Evolutionary conservation across 2,113 vertebrate species (phyloP), one percentile per base, ranked within the genome.

Genomic region (Cariama cristata): DNA sequence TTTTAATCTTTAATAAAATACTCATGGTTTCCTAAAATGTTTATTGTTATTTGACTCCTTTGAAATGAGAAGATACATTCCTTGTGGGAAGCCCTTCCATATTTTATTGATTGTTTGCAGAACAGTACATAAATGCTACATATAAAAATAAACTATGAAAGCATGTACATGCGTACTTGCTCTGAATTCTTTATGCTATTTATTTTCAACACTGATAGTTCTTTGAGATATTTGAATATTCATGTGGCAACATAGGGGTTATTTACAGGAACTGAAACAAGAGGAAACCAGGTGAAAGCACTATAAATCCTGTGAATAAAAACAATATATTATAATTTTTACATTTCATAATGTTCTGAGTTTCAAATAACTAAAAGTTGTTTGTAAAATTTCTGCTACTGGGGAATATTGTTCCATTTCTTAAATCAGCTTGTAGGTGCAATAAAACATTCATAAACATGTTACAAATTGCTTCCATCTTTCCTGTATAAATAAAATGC

Each of bases 391-490:
- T 94, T 76, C 81, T 94, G 26, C 22, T 92, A 79, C 77, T 90
- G 23, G 6, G 4, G 75, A 77, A 83, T 38, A 64, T 63, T 75
- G 33, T 92, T 95, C 24, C 11, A 40, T 95, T 96, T 96, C 50
- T 93, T 55, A 88, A 86, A 88, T 94, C 68, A 93, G 82, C 67
- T 86, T 96, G 5, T 68, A 93, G 32, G 75, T 81, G 45, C 79
- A 97, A 68, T 92, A 94, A 88, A 94, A 86, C 63, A 94, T 97
- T 49, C 62, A 85, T 76, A 93, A 97, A 73, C 28, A 32, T 18
- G 35, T 91, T 95, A 89, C 83, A 96, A 97, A 98, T 97, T 96
- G 89, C 81, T 95, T 95, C 64, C 28, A 40, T 94, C 94, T 93
- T 96, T 93, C 71, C 66, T 52, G n/a, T 90, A 75, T 63, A 92